Evolutionary conservation across 1,140 invertebrate species (phyloP), one percentile per base, ranked within the genome.

Genomic region (Spodoptera frugiperda): DNA sequence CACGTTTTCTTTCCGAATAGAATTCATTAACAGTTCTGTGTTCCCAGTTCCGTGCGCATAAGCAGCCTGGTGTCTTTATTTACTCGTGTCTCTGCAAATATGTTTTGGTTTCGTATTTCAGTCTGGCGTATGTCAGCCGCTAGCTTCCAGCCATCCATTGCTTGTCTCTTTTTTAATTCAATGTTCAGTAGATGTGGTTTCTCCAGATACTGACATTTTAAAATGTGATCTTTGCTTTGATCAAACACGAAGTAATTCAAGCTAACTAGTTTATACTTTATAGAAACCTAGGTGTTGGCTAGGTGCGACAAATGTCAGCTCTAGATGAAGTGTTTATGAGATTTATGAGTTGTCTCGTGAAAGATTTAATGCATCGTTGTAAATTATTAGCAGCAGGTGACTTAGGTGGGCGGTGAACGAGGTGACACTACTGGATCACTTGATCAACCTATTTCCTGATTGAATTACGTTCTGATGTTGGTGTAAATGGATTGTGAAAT

Each of bases 71-170:
- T 21, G 33, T 55, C 21, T 57, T 55, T 55, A 71, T 55, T 55
- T 71, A 55, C 30, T 54, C 53, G n/a, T 44, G 17, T 11, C 33
- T 57, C 51, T 17, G 15, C 49, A 49, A 71, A 21, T 71, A 30
- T 71, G 19, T 55, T 14, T 71, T 55, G 53, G 53, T 55, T n/a
- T 57, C 68, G 53, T 44, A 39, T 71, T 57, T 55, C 53, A 44
- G 53, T 57, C 68, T 71, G 68, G 51, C 53, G 12, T 46, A 71
- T 71, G 53, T 71, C 68, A 55, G 68, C 44, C 17, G n/a, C 53
- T 39, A 57, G 33, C 19, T 55, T 71, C 51, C 51, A 51, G 17
- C 9, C 8, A 55, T 21, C 1, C 15, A 25, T 30, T 44, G 44
- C 61, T 46, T 15, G 30, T 33, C n/a, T 39, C 3, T 57, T 55